Percentiles rank a stretch among this genome's conserved stretches.
Conservation (phyloP, 2,797 vertebrate species). For the Melanotaenia parkinsoni region DNA sequence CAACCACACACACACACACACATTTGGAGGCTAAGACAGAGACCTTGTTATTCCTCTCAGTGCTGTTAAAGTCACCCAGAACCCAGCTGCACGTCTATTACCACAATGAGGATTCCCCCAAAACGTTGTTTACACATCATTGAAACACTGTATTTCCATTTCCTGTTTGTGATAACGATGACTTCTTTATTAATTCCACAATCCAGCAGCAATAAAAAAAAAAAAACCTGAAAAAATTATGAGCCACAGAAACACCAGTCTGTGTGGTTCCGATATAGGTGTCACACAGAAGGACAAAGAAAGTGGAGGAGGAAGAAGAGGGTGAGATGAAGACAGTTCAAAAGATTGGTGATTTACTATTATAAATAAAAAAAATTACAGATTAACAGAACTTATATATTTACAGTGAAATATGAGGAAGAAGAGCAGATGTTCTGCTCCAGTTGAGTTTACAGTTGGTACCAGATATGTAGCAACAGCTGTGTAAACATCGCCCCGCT, state of each 20-base stretch:
- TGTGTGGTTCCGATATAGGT: neutral
- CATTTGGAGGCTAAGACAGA: constrained; percentile 14
- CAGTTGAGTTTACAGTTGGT: constrained; percentile 8
- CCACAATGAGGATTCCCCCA: constrained; percentile 50
- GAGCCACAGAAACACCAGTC: too few species aligned
- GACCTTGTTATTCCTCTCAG: constrained; percentile 12
- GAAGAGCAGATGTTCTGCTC: neutral
- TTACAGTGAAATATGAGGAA: constrained; percentile 1
- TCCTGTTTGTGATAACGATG: constrained; percentile 50
- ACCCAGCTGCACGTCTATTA: constrained; percentile 18
- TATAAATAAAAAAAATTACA: neutral
- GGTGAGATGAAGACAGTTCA: neutral
- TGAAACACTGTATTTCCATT: constrained; percentile 41
- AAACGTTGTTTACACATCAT: constrained; percentile 28
- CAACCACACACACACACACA: neutral
- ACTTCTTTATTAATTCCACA: constrained; percentile 12
- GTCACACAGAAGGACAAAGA: constrained; percentile 2
- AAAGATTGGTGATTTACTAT: constrained; percentile 1
- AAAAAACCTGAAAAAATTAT: neutral
- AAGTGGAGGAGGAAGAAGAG: neutral
- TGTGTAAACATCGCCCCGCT: neutral
- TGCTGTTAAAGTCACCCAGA: constrained; percentile 4
- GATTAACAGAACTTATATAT: neutral
- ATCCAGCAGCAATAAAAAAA: constrained; percentile 2
- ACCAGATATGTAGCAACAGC: neutral